Evolutionary conservation across 1,140 invertebrate species (phyloP), one percentile per base, ranked within the genome.

Genomic region (Periplaneta americana): DNA sequence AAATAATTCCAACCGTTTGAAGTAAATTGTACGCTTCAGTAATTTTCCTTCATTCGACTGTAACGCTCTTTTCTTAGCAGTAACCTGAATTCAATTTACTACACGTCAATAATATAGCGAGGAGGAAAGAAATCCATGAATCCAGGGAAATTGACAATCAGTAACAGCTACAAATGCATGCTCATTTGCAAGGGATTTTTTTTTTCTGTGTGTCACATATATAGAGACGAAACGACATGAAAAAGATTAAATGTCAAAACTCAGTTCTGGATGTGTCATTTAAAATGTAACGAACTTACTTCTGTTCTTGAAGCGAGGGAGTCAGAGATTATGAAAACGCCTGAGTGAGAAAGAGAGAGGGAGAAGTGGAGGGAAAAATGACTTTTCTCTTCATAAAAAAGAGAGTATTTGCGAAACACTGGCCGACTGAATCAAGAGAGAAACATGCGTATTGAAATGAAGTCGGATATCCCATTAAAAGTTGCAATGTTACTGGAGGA

Each of bases 391-490:
- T 66, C 48, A 66, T 28, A 28, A 66, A 66, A 66, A n/a, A 66
- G 10, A 66, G 13, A n/a, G 48, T 5, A 66, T 66, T 66, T 66
- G 48, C n/a, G 48, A 66, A 66, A 28, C 22, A 28, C 48, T 66
- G 48, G n/a, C n/a, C 6, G 8, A 66, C 4, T 2, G 48, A 66
- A 28, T 66, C 48, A 66, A n/a, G 22, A 13, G 48, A 66, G 48
- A 66, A 66, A 66, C 28, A n/a, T 66, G 22, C 22, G 22, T 28
- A 66, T 66, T 66, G 48, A 66, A 66, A 66, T 66, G 22, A 36
- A 34, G 18, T 34, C 22, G 75, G 75, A 77, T 77, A 34, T 77
- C 15, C 75, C 75, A 77, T 77, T 77, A 77, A 77, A 77, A 77
- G 75, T 77, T 77, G n/a, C 22, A 36, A 34, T 34, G 17, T 31